Conservation (phyloP, 2,888 invertebrate genomes). For the Tridacna gigas region DNA sequence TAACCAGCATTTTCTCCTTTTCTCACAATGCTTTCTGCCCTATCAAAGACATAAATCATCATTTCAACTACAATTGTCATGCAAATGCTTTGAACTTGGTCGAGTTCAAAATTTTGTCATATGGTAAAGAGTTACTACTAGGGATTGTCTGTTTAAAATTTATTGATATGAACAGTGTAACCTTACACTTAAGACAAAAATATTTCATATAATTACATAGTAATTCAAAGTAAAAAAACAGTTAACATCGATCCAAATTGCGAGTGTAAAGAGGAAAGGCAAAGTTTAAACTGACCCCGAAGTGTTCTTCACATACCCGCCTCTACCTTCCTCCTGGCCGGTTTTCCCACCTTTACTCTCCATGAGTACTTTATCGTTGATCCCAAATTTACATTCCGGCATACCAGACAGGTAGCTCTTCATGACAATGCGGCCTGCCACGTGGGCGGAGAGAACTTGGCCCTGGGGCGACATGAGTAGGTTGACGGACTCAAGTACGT, state of each 20-base stretch:
- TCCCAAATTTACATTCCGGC: constrained; percentile 99
- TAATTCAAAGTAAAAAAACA: no score
- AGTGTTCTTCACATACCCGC: constrained; percentile 70
- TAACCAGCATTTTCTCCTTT: no score
- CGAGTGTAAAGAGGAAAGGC: constrained; percentile 31
- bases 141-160: no score
- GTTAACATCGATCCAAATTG: constrained; percentile 24
- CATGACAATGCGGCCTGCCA: constrained; percentile 99
- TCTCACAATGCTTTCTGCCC: no score
- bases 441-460: constrained; percentile 97
- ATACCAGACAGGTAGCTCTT: constrained; percentile 99
- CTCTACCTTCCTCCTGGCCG: constrained; percentile 78
- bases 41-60: no score
- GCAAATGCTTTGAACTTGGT: no score
- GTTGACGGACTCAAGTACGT: constrained; percentile 99
- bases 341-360: constrained; percentile 88
- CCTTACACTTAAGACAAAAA: no score
- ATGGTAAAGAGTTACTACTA: no score
- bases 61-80: no score
- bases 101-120: no score
- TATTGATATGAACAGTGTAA: no score
- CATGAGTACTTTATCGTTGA: constrained; percentile 99
- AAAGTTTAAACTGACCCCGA: constrained; percentile 55
- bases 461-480: constrained; percentile 99
- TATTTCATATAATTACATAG: no score